Base-by-base conservation (phyloP, 1,140 invertebrate species). In the Brachionus koreanus region DNA sequence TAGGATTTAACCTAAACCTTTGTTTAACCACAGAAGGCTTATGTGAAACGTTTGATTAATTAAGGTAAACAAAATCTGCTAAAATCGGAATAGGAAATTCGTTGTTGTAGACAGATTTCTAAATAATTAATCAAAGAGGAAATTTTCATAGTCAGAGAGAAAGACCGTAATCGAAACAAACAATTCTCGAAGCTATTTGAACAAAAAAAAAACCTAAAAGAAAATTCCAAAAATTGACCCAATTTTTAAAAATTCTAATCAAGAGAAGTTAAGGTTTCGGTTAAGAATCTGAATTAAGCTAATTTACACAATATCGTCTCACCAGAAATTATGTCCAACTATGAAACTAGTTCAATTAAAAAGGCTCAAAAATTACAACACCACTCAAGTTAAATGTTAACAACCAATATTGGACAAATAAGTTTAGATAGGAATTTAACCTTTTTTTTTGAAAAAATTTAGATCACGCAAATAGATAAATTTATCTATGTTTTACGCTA, bases 371-470 rank as follows among this genome's bases (percentile, higher is more conserved):
- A 57, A 57, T 57, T 57, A 57, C 49, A 57, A 57, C 49, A 57
- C 49, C 49, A 57, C 49, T 57, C 19, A 57, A 57, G 49, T 23
- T 23, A 57, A 57, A 57, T 57, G 49, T 57, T 57, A 57, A 57
- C 49, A 57, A 57, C 49, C 49, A 57, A 57, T 57, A 23, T 16
- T 37, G 16, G 16, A 39, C 33, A 39, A 39, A 35, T 5, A 69
- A 69, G 37, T 69, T 35, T 69, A 69, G 65, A 69, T 69, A 69
- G 35, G 35, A 69, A 69, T 69, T 69, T 69, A 69, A 69, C 65
- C 65, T 69, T 69, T 69, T 69, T 69, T 69, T 57, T 57, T 6
- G n/a, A 37, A 69, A 69, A 69, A 7, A 69, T 67, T 39, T 69
- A 69, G 65, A 69, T 69, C 65, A 69, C 65, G 65, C 37, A 69